Evolutionary conservation across 2,113 vertebrate species (phyloP).

Genomic region (Oreochromis spilurus): DNA sequence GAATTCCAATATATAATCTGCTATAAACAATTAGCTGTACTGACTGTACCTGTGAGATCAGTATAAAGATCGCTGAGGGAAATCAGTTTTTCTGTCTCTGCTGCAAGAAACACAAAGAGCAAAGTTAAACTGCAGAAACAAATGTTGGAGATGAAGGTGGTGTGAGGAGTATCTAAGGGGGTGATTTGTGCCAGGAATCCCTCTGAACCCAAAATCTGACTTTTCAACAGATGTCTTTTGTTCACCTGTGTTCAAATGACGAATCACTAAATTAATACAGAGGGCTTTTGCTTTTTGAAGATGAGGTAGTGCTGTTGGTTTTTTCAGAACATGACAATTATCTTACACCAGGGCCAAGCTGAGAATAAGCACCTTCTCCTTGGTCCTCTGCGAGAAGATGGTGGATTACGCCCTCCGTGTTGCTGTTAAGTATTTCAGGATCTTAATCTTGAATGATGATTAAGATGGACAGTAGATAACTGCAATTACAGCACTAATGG

Average conservation of each 20-base stretch:
- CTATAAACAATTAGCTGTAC: not conserved
- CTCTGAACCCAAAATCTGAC: not conserved
- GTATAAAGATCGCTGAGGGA: not conserved
- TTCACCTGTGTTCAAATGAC: not conserved
- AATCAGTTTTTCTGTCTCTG: not conserved
- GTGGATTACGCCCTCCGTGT: not conserved
- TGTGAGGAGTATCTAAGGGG: not conserved
- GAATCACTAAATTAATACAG: not conserved
- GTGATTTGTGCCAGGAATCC: not conserved
- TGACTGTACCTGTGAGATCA: constrained; percentile 15
- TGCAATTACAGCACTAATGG: not conserved
- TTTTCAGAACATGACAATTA: not conserved
- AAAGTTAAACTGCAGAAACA: not conserved
- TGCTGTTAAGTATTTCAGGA: not conserved
- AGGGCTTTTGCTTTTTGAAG: not conserved
- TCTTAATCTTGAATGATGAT: not conserved
- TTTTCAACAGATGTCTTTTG: not conserved
- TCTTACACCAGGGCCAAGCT: not conserved
- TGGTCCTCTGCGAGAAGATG: not conserved
- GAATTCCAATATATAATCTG: not conserved
- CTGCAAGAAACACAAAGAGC: not conserved
- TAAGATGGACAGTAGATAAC: not conserved
- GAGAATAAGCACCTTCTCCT: not conserved
- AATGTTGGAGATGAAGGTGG: not conserved
- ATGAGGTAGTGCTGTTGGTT: not conserved